Base-by-base conservation (phyloP, 1,140 invertebrate species). In the Nasonia vitripennis region DNA sequence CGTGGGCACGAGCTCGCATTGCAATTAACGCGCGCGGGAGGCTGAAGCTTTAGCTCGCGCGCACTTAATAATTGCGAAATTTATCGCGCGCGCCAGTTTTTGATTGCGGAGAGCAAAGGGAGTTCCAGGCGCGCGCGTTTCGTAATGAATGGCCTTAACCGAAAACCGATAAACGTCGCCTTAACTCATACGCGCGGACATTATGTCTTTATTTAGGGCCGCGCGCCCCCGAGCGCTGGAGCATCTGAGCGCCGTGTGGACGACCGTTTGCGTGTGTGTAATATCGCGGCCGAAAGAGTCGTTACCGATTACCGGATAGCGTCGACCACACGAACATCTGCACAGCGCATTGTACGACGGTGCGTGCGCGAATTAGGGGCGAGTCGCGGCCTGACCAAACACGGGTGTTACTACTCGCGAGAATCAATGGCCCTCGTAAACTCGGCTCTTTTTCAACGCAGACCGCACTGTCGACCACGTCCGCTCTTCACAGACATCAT, bases 141-240 rank as follows among this genome's bases (percentile, higher is more conserved):
- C 68, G 73, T 85, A 85, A 85, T 77, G 78, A 85, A 81, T 85
- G 84, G 84, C 79, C 73, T 81, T 70, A 81, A 75, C 84, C 83
- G 78, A 85, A 85, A 85, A 85, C 83, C 78, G 84, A 85, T 85
- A 85, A 85, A 85, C 71, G 78, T 85, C 84, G 62, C 78, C 84
- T 85, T 85, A 85, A 85, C 84, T 85, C 79, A 85, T 85, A 77
- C 68, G 78, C 73, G 23, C 84, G 34, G 41, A 75, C 83, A 75
- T 78, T 85, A 80, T 75, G 23, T 71, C 79, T 68, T 81, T 81
- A 85, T 85, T 85, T 85, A 85, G 34, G 83, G 34, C 67, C 62
- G n/a, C 23, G 23, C 37, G 34, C 41, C 79, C 70, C 80, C 85
- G 67, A 74, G 81, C 78, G 17, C 1, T 27, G 27, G 27, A 27